phyloP scores from a whole-genome alignment of 2,888 invertebrate genomes.

The Penaeus monodon region DNA sequence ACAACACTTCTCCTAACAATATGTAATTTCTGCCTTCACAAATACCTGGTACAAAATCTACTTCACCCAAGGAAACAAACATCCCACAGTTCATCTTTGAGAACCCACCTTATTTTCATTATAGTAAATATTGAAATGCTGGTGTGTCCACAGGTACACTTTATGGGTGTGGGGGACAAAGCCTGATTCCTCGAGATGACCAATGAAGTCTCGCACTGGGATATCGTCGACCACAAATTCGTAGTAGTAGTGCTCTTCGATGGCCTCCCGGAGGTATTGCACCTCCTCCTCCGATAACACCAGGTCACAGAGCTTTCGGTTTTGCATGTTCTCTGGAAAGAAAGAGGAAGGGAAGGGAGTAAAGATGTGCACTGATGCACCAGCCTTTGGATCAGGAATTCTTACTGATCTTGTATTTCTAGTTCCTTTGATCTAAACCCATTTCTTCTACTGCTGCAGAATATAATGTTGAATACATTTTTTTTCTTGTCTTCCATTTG shows the following conservation, averaged over 20 bases:
- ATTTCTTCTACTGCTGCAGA: no score
- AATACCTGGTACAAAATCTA: no score
- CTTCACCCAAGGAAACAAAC: no score
- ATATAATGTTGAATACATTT: no score
- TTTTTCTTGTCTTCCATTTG: no score
- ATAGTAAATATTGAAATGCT: constrained; percentile 72
- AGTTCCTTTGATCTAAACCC: no score
- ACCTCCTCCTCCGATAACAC: constrained; percentile 69
- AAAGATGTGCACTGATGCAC: neutral
- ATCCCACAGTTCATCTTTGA: no score
- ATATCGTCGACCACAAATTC: constrained; percentile 73
- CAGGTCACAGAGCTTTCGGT: constrained; percentile 70
- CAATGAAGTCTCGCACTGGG: constrained; percentile 72
- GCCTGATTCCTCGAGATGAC: constrained; percentile 72
- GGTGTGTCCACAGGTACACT: constrained; percentile 72
- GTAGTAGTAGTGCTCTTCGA: constrained; percentile 74
- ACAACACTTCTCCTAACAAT: no score
- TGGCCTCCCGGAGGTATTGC: constrained; percentile 70
- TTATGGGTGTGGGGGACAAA: constrained; percentile 73
- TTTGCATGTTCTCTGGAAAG: constrained; percentile 68
- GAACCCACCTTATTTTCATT: constrained; percentile 70
- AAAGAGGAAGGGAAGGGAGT: neutral
- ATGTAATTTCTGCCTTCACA: no score
- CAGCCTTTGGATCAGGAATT: neutral
- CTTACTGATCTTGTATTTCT: no score